Conservation (phyloP, 2,888 invertebrate species). For the Melieria crassipennis region DNA sequence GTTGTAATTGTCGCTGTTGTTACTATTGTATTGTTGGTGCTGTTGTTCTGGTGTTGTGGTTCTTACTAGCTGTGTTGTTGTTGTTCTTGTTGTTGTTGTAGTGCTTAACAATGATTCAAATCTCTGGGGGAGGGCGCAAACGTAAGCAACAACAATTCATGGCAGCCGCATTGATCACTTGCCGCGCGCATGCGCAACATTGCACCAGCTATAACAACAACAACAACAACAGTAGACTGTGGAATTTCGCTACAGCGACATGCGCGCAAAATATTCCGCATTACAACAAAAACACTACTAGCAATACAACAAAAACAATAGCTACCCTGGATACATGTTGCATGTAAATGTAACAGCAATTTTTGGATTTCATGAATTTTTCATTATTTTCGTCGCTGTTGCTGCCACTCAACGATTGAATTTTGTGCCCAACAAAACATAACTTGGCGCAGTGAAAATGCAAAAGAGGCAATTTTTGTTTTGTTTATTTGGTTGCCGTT, state of each 20-base stretch:
- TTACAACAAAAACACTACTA: not conserved
- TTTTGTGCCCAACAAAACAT: not conserved
- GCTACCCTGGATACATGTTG: constrained; percentile 4
- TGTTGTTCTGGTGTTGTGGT: no score
- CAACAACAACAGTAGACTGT: not conserved
- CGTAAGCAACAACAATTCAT: not conserved
- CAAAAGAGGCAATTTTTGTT: no score
- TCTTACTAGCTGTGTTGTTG: no score
- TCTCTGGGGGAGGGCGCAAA: constrained; percentile 22
- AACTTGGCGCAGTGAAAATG: no score
- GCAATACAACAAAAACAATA: constrained; percentile 2
- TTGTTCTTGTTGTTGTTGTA: not conserved
- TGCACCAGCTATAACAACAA: constrained; percentile 4
- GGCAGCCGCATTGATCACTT: constrained; percentile 7
- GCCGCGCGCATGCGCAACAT: constrained; percentile 22
- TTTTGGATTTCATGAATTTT: constrained; percentile 24
- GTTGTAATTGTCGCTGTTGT: no score
- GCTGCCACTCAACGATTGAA: not conserved
- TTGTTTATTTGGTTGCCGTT: no score
- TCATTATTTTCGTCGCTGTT: not conserved
- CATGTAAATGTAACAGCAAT: constrained; percentile 30
- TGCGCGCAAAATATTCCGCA: constrained; percentile 25
- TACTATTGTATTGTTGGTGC: no score
- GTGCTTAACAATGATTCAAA: constrained; percentile 22
- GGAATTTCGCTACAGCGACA: constrained; percentile 14